Percentiles rank a stretch among this genome's conserved stretches.
Conservation (phyloP, 1,140 invertebrate genomes). For the Panagrolaimus sp. region DNA sequence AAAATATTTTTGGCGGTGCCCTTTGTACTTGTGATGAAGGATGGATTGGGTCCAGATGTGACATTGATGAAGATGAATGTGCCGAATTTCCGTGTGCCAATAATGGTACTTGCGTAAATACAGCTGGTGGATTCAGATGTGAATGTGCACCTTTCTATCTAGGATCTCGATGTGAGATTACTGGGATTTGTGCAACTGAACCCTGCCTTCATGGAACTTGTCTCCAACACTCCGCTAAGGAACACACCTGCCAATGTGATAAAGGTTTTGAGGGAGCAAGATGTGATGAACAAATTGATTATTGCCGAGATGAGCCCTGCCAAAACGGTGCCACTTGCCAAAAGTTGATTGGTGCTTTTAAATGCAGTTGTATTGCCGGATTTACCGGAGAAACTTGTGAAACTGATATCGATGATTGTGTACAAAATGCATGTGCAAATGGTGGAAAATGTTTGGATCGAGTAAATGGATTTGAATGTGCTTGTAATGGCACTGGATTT, state of each 20-base stretch:
- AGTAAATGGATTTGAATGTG: constrained; percentile 53
- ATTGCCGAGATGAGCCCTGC: constrained; percentile 53
- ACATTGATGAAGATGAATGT: constrained; percentile 41
- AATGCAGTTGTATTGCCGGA: constrained; percentile 47
- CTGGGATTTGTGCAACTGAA: constrained; percentile 41
- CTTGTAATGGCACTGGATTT: constrained; percentile 53
- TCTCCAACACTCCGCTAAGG: constrained; percentile 40
- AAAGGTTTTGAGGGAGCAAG: constrained; percentile 58
- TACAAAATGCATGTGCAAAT: not conserved
- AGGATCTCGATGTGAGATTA: constrained; percentile 48
- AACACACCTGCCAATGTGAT: constrained; percentile 58
- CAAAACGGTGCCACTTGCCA: constrained; percentile 51
- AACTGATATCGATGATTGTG: constrained; percentile 56
- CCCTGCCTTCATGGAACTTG: constrained; percentile 52
- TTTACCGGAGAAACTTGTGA: constrained; percentile 51
- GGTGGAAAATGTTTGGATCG: constrained; percentile 52
- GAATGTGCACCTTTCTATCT: constrained; percentile 45
- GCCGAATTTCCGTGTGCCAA: constrained; percentile 47
- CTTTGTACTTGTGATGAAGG: constrained; percentile 43
- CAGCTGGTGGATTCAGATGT: constrained; percentile 35
- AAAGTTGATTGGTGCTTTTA: constrained; percentile 38
- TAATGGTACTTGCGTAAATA: constrained; percentile 42
- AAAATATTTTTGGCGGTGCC: constrained; percentile 34
- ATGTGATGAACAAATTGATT: constrained; percentile 58
- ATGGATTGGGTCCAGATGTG: constrained; percentile 41